Conservation (phyloP, 2,888 invertebrate species). For the Drepanosiphum platanoidis region DNA sequence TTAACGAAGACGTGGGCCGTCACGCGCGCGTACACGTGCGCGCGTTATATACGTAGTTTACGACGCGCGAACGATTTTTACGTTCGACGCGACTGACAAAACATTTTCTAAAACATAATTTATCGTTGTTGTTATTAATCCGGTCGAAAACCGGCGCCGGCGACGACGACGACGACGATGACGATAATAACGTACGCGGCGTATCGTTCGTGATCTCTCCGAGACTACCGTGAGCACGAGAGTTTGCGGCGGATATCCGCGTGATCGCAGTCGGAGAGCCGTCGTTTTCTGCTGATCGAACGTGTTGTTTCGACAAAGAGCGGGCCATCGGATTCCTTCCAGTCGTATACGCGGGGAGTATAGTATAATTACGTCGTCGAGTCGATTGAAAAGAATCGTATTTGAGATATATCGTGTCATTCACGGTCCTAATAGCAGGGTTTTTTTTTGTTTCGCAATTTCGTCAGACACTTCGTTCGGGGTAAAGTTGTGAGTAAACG, state of each 20-base stretch:
- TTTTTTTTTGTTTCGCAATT: too few species aligned
- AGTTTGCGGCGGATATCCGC: not conserved
- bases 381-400: too few species aligned
- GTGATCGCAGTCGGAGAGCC: not conserved
- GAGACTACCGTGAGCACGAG: not conserved
- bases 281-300: not conserved
- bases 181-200: not conserved
- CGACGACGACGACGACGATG: not conserved
- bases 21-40: not conserved
- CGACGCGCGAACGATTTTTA: not conserved
- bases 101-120: not conserved
- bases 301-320: too few species aligned
- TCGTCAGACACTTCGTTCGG: too few species aligned
- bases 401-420: too few species aligned
- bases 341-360: too few species aligned
- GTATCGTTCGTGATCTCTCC: not conserved
- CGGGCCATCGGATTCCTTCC: too few species aligned
- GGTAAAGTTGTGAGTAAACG: too few species aligned
- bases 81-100: constrained; percentile 10
- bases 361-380: too few species aligned
- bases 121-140: not conserved
- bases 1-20: constrained; percentile 41
- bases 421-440: too few species aligned
- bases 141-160: not conserved
- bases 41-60: not conserved